A percentile compares a stretch with the other conserved stretches of the same genome.
phyloP scores from a whole-genome alignment of 2,888 invertebrate genomes.

The Strigamia transsilvanica region DNA sequence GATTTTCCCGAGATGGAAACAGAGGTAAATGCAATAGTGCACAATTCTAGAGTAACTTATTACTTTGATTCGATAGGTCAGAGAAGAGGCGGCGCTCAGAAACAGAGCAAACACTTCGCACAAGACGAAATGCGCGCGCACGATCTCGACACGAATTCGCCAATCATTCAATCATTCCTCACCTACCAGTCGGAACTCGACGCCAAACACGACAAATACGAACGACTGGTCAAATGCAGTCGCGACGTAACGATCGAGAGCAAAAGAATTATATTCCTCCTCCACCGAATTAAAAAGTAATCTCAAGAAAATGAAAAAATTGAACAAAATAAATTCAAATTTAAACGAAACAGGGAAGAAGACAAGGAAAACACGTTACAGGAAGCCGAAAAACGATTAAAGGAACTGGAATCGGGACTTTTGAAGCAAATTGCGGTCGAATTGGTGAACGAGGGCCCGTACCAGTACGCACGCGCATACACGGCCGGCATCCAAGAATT shows the following conservation, averaged over 20 bases:
- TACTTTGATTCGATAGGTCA: neutral
- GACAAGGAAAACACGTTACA: constrained; percentile 69
- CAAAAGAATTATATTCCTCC: constrained; percentile 84
- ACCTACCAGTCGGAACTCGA: constrained; percentile 67
- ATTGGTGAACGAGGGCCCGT: constrained; percentile 75
- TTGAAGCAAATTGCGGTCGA: constrained; percentile 78
- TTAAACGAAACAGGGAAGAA: constrained; percentile 68
- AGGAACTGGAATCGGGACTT: constrained; percentile 70
- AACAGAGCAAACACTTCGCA: neutral
- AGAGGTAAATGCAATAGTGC: neutral
- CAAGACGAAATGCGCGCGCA: neutral
- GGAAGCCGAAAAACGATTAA: constrained; percentile 75
- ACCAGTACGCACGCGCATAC: constrained; percentile 74
- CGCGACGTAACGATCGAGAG: constrained; percentile 89
- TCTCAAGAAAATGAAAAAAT: no score
- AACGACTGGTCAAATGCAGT: constrained; percentile 80
- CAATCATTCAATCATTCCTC: constrained; percentile 52
- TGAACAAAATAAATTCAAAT: no score
- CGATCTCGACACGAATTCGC: constrained; percentile 10
- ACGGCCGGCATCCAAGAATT: constrained; percentile 78
- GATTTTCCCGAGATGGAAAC: neutral
- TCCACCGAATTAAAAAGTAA: constrained; percentile 78
- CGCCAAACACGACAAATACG: constrained; percentile 81
- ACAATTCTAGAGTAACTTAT: neutral
- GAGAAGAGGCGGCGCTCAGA: neutral